phyloP scores from a whole-genome alignment of 92 coral and sea anemone species.

The Bergia puertoricense region DNA sequence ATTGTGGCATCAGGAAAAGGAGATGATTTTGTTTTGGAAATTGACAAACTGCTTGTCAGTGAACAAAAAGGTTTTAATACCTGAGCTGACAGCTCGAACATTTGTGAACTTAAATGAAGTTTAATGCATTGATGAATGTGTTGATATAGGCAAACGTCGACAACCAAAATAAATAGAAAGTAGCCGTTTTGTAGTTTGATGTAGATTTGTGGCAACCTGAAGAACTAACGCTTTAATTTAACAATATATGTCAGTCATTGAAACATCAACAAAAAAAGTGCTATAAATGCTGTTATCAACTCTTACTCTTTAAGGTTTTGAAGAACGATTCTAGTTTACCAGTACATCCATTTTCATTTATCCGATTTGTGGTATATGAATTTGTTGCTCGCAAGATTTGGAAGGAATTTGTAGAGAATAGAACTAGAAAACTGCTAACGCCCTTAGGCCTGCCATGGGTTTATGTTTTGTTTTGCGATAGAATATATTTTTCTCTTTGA shows the following conservation, averaged over 20 bases:
- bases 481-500: not conserved
- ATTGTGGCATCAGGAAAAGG: not conserved
- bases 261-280: no score
- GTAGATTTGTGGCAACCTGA: not conserved
- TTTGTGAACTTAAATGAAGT: not conserved
- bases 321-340: not conserved
- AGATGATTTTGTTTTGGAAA: conserved; percentile 7
- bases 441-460: no score
- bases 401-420: not conserved
- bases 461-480: not conserved
- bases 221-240: not conserved
- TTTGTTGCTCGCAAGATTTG: no score
- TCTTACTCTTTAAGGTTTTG: no score
- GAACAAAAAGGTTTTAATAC: not conserved
- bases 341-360: not conserved
- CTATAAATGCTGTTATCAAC: no score
- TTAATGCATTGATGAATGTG: not conserved
- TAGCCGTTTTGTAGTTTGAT: not conserved
- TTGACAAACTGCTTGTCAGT: not conserved
- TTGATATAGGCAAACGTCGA: not conserved
- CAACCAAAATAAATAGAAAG: not conserved
- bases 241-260: not conserved
- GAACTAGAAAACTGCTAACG: no score
- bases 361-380: not conserved
- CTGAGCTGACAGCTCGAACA: not conserved